These are phyloP conservation scores for Byasa hedistus DNA, from an alignment of 2,888 invertebrate species.

Conservation along the genomic window DNA sequence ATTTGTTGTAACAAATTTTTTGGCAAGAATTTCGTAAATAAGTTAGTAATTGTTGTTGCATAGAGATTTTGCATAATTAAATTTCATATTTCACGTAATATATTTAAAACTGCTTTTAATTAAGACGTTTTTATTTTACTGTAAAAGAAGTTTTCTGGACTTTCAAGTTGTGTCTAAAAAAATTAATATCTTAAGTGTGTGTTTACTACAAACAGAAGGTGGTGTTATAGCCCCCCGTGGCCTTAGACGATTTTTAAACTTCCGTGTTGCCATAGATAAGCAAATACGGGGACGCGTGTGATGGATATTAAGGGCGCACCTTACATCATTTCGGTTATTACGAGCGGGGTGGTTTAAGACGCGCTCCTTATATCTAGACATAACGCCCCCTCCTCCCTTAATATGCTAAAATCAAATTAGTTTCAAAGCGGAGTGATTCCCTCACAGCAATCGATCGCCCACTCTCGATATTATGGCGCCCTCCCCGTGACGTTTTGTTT, in stretches of 20 bases:
- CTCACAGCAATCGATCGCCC: slow-evolving; percentile 65
- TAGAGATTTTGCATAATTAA: slow-evolving; percentile 43
- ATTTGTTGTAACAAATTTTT: slow-evolving; percentile 67
- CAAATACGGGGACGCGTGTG: slow-evolving; percentile 78
- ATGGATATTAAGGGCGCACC: slow-evolving; percentile 80
- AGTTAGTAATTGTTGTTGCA: slow-evolving; percentile 70
- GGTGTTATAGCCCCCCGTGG: slow-evolving; percentile 29
- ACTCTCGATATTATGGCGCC: slow-evolving; percentile 60
- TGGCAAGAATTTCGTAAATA: slow-evolving; percentile 70
- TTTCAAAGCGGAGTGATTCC: slow-evolving; percentile 76
- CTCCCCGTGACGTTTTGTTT: slow-evolving; percentile 49
- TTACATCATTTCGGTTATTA: slow-evolving; percentile 80
- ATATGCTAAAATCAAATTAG: slow-evolving; percentile 81
- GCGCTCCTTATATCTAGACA: slow-evolving; percentile 76
- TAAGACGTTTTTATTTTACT: no score
- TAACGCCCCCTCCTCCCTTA: slow-evolving; percentile 56
- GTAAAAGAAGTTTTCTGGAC: neutral
- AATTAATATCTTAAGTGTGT: slow-evolving; percentile 72
- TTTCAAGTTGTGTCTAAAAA: slow-evolving; percentile 28
- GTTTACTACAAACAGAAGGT: slow-evolving; percentile 38
- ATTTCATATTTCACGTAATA: no score
- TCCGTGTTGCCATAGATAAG: slow-evolving; percentile 79
- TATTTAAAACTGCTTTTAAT: no score
- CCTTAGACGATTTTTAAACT: slow-evolving; percentile 77
- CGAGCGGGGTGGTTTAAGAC: slow-evolving; percentile 64